phyloP scores from a whole-genome alignment of 2,888 invertebrate genomes.

The Melieria omissa region DNA sequence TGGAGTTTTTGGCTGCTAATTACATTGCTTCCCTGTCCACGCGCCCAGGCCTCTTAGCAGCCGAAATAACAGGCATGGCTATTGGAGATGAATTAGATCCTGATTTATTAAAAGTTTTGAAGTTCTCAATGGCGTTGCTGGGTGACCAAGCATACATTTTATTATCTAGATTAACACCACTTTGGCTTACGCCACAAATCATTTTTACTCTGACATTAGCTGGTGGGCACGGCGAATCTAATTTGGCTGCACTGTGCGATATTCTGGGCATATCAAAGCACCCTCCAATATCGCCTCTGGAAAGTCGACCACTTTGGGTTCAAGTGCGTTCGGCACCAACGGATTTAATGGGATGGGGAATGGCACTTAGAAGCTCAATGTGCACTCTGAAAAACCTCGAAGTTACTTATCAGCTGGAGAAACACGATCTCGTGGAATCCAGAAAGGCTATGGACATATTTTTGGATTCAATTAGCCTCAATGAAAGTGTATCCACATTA shows the following conservation, averaged over 20 bases:
- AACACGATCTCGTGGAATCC: conserved; percentile 59
- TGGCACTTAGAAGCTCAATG: conserved; percentile 67
- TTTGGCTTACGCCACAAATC: conserved; percentile 69
- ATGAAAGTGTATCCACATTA: conserved; percentile 69
- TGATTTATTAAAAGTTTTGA: conserved; percentile 64
- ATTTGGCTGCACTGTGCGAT: conserved; percentile 69
- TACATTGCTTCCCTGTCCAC: conserved; percentile 70
- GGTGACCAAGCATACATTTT: conserved; percentile 69
- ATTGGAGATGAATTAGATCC: conserved; percentile 67
- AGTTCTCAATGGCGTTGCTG: conserved; percentile 69
- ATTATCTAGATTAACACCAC: conserved; percentile 68
- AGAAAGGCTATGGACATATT: conserved; percentile 67
- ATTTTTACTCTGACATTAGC: conserved; percentile 69
- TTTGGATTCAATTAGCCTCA: conserved; percentile 68
- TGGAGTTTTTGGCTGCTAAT: conserved; percentile 70
- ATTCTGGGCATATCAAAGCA: conserved; percentile 68
- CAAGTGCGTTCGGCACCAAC: conserved; percentile 67
- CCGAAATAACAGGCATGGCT: conserved; percentile 65
- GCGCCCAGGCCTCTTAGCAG: conserved; percentile 68
- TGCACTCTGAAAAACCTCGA: conserved; percentile 69
- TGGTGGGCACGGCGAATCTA: conserved; percentile 69
- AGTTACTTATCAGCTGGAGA: conserved; percentile 68
- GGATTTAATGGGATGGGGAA: conserved; percentile 69
- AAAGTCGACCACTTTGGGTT: conserved; percentile 57
- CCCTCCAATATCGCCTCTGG: conserved; percentile 64